Evolutionary conservation across 1,140 invertebrate species (phyloP).

Genomic region (Coptotermes formosanus): DNA sequence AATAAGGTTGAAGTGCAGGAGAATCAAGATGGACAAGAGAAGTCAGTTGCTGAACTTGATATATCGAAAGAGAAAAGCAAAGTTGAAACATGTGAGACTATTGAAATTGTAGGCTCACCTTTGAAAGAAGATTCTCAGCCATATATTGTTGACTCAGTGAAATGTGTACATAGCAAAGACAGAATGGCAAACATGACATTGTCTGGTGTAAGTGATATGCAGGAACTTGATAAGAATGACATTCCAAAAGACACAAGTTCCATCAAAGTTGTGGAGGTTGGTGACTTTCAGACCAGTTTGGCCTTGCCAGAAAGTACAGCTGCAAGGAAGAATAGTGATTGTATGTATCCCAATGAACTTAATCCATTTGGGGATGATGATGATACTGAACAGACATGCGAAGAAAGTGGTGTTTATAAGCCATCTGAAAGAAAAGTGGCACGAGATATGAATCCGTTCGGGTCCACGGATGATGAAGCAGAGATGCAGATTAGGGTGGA

Average conservation of each 20-base stretch:
- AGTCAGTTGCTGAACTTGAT: neutral
- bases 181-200: neutral
- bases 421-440: neutral
- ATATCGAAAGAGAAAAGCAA: neutral
- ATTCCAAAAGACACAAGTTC: neutral
- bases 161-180: neutral
- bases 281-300: no score
- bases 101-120: neutral
- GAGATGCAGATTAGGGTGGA: constrained; percentile 44
- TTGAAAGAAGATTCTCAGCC: neutral
- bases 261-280: no score
- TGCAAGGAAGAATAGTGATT: no score
- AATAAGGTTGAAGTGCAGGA: neutral
- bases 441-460: constrained; percentile 69
- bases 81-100: neutral
- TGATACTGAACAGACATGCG: constrained; percentile 47
- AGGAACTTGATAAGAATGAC: neutral
- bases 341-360: constrained; percentile 70
- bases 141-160: neutral
- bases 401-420: neutral
- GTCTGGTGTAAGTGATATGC: neutral
- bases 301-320: no score
- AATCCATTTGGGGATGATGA: constrained; percentile 70
- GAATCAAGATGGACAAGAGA: neutral
- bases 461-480: constrained; percentile 62